A percentile compares a stretch with the other conserved stretches of the same genome.
Evolutionary conservation across 2,113 vertebrate genomes (phyloP).

Genomic region (Aegithalos caudatus): DNA sequence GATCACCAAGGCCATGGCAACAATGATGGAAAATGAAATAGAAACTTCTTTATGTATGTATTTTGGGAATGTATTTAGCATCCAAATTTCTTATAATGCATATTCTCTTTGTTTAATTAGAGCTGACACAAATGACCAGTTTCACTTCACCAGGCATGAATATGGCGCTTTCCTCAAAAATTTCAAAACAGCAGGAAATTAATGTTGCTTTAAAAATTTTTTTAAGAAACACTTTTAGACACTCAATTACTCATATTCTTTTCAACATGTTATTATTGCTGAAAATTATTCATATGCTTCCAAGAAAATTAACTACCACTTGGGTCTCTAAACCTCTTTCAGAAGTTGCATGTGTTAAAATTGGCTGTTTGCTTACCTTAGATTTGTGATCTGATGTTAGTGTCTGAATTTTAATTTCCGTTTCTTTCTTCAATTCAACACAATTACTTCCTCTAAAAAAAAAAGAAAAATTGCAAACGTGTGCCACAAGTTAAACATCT

Average conservation of each 20-base stretch:
- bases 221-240: constrained; percentile 34
- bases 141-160: not conserved
- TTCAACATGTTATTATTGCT: not conserved
- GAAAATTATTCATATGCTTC: constrained; percentile 32
- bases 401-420: constrained; percentile 92
- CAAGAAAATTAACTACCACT: constrained; percentile 26
- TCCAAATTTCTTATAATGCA: not conserved
- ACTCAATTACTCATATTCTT: constrained; percentile 43
- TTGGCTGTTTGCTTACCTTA: constrained; percentile 82
- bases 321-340: not conserved
- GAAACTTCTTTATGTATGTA: not conserved
- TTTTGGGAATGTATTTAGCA: not conserved
- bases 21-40: not conserved
- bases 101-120: not conserved
- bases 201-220: not conserved
- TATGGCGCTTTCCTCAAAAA: not conserved
- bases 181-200: constrained; percentile 33
- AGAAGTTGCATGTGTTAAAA: constrained; percentile 13
- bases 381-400: constrained; percentile 91
- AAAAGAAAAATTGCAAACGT: constrained; percentile 39
- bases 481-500: constrained; percentile 64
- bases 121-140: constrained; percentile 8
- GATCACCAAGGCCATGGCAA: not conserved
- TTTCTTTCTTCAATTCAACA: constrained; percentile 97
- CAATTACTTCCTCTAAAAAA: constrained; percentile 91